phyloP scores from a whole-genome alignment of 2,888 invertebrate species.

The Cremastinae sp. region DNA sequence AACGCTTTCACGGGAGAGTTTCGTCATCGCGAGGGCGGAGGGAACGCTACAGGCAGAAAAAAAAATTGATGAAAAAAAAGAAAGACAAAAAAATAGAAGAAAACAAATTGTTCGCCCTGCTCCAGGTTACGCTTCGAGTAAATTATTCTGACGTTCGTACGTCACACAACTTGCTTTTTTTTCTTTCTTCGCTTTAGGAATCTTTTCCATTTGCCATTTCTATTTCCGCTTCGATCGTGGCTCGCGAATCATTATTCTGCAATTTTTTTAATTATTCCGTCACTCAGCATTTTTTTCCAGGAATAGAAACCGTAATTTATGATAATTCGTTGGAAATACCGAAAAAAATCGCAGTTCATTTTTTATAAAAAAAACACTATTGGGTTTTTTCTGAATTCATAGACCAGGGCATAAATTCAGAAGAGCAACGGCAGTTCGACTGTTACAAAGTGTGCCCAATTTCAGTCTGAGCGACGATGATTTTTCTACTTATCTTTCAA shows the following conservation, averaged over 20 bases:
- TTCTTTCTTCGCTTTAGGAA: constrained; percentile 11
- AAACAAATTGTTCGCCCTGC: constrained; percentile 8
- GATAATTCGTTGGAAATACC: no score
- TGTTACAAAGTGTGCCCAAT: no score
- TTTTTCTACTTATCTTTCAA: no score
- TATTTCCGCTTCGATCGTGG: no score
- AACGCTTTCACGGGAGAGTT: constrained; percentile 53
- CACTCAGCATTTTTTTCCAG: no score
- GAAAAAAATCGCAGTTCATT: no score
- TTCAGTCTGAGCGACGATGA: no score
- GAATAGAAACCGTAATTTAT: not conserved
- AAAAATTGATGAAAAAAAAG: not conserved
- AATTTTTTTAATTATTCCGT: not conserved
- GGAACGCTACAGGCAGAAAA: constrained; percentile 5
- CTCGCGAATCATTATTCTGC: not conserved
- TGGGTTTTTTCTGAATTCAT: no score
- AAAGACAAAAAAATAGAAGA: constrained; percentile 6
- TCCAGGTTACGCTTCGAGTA: constrained; percentile 14
- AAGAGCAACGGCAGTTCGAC: no score
- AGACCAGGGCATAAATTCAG: no score
- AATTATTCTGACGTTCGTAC: not conserved
- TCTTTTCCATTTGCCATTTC: not conserved
- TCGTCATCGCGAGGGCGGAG: constrained; percentile 41
- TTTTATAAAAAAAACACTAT: no score
- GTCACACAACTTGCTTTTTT: constrained; percentile 1